A percentile compares a stretch with the other conserved stretches of the same genome.
These are phyloP conservation scores for Brachionus koreanus DNA, from an alignment of 1,140 invertebrate species.

Conservation along the genomic window DNA sequence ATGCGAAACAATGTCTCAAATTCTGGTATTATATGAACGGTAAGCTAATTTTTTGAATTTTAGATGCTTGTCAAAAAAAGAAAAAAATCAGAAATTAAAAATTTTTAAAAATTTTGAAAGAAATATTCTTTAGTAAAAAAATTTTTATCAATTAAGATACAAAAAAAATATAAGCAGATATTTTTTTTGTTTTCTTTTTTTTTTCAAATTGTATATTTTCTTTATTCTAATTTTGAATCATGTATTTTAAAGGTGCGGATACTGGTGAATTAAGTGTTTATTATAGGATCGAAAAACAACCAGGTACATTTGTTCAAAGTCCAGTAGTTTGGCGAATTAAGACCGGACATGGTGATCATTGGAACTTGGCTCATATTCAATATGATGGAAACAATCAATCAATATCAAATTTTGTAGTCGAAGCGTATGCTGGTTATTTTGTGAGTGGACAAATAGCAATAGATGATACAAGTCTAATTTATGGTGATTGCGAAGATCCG, in stretches of 20 bases:
- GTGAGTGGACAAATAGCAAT: not conserved
- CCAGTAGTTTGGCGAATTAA: not conserved
- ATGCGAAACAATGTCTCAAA: conserved; percentile 45
- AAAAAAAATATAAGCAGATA: no score
- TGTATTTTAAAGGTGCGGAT: not conserved
- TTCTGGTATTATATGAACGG: conserved; percentile 50
- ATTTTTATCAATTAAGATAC: no score
- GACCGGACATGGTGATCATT: conserved; percentile 14
- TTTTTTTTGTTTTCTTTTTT: no score
- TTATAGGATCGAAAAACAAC: not conserved
- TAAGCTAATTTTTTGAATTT: not conserved
- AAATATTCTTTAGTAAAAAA: no score
- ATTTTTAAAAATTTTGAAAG: no score
- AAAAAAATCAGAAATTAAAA: no score
- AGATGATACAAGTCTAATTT: not conserved
- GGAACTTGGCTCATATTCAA: not conserved
- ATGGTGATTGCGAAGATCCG: not conserved
- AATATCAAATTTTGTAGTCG: not conserved
- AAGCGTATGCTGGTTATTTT: not conserved
- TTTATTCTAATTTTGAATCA: no score
- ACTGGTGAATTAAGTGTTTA: not conserved
- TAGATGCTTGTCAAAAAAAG: no score
- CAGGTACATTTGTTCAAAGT: not conserved
- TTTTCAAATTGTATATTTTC: no score
- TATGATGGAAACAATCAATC: not conserved